Percentiles rank a stretch among this genome's conserved stretches.
Evolutionary conservation across 2,888 invertebrate genomes (phyloP).

Genomic region (Lasiommata megera): DNA sequence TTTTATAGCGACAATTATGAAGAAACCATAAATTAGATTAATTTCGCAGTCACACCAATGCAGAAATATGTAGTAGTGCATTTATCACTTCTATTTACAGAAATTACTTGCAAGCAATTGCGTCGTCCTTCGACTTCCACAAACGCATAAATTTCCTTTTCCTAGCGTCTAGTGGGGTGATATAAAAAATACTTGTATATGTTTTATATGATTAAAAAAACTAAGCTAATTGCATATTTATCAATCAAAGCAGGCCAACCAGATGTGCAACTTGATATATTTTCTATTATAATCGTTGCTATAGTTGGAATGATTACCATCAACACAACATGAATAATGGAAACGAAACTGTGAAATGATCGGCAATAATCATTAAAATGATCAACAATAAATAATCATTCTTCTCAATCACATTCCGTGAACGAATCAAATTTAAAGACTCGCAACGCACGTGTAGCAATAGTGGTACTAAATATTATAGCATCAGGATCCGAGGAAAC

Average conservation of each 20-base stretch:
- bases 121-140: slow-evolving; percentile 26
- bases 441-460: slow-evolving; percentile 39
- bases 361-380: slow-evolving; percentile 21
- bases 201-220: slow-evolving; percentile 12
- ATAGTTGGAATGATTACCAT: slow-evolving; percentile 20
- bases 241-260: slow-evolving; percentile 23
- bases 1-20: neutral
- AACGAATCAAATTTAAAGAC: slow-evolving; percentile 33
- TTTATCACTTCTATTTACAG: slow-evolving; percentile 24
- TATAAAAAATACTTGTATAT: slow-evolving; percentile 3
- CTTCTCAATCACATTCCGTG: slow-evolving; percentile 24
- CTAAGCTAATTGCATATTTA: slow-evolving; percentile 17
- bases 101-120: slow-evolving; percentile 15
- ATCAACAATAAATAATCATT: slow-evolving; percentile 15
- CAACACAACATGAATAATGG: slow-evolving; percentile 25
- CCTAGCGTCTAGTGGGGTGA: slow-evolving; percentile 3
- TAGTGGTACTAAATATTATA: slow-evolving; percentile 51
- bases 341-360: slow-evolving; percentile 21
- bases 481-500: slow-evolving; percentile 71
- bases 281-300: slow-evolving; percentile 20
- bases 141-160: slow-evolving; percentile 28
- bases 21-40: slow-evolving; percentile 6
- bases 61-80: slow-evolving; percentile 19
- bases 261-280: slow-evolving; percentile 23
- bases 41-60: neutral